phyloP scores from a whole-genome alignment of 2,113 vertebrate genomes.

The Paraplagusia blochii region DNA sequence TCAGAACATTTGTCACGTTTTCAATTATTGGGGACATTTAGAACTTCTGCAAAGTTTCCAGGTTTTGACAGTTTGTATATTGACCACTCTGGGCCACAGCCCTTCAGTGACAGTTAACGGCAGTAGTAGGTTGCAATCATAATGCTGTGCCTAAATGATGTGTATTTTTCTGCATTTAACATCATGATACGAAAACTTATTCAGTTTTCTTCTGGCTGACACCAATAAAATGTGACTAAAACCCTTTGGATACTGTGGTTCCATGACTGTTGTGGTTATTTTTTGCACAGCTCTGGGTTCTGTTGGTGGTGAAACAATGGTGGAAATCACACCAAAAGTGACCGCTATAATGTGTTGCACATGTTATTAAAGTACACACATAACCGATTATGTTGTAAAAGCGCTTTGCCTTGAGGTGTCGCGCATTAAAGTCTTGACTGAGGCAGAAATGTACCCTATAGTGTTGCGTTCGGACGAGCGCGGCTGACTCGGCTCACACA shows the following conservation, averaged over 20 bases:
- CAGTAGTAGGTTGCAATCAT: too few relatives aligned
- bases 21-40: too few relatives aligned
- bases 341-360: background rate
- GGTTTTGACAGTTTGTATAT: too few relatives aligned
- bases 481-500: conserved; percentile 67
- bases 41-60: too few relatives aligned
- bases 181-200: conserved; percentile 52
- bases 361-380: background rate
- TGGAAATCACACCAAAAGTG: background rate
- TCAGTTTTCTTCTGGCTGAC: conserved; percentile 66
- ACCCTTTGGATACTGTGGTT: conserved; percentile 33
- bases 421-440: conserved; percentile 9
- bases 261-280: conserved; percentile 20
- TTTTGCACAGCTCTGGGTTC: background rate
- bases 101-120: too few relatives aligned
- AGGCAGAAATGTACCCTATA: conserved; percentile 40
- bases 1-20: too few relatives aligned
- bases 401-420: conserved; percentile 1
- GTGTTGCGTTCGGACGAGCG: conserved; percentile 59
- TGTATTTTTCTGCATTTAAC: conserved; percentile 30
- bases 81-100: too few relatives aligned
- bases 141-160: too few relatives aligned
- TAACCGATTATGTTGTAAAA: background rate
- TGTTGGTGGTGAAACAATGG: background rate
- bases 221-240: conserved; percentile 71